phyloP scores from a whole-genome alignment of 1,140 invertebrate genomes.

The Aphelinus atriplicis region DNA sequence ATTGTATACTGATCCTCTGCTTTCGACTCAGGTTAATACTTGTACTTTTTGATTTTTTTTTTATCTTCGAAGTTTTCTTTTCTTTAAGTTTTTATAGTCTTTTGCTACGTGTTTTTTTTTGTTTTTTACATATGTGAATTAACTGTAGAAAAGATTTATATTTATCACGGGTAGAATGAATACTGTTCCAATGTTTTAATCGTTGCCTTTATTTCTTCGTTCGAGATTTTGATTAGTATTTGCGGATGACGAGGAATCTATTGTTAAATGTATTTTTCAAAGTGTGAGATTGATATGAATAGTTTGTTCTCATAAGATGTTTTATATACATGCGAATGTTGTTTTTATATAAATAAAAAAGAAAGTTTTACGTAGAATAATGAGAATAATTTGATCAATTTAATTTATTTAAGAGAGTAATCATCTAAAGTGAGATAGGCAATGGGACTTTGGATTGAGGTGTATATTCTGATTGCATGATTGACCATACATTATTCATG shows the following conservation, averaged over 20 bases:
- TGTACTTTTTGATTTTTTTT: background rate
- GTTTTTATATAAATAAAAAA: conserved; percentile 17
- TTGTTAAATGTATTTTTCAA: conserved; percentile 4
- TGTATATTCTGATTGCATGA: too few species aligned
- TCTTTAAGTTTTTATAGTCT: conserved; percentile 9
- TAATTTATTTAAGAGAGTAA: too few species aligned
- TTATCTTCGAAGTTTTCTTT: background rate
- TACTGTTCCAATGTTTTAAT: too few species aligned
- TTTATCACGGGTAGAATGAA: too few species aligned
- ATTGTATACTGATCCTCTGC: too few species aligned
- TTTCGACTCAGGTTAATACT: too few species aligned
- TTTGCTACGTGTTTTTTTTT: conserved; percentile 4
- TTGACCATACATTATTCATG: too few species aligned
- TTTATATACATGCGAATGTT: conserved; percentile 14
- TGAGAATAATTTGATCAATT: background rate
- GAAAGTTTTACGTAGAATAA: conserved; percentile 15
- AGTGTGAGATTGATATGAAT: conserved; percentile 10
- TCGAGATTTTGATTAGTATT: background rate
- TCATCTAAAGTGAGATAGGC: too few species aligned
- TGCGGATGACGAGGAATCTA: background rate
- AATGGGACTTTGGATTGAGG: too few species aligned
- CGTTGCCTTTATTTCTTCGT: background rate
- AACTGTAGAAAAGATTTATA: too few species aligned
- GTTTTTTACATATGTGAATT: background rate
- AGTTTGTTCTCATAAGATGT: background rate